Conservation (phyloP, 2,113 vertebrate genomes). For the Sarotherodon lohbergeri region DNA sequence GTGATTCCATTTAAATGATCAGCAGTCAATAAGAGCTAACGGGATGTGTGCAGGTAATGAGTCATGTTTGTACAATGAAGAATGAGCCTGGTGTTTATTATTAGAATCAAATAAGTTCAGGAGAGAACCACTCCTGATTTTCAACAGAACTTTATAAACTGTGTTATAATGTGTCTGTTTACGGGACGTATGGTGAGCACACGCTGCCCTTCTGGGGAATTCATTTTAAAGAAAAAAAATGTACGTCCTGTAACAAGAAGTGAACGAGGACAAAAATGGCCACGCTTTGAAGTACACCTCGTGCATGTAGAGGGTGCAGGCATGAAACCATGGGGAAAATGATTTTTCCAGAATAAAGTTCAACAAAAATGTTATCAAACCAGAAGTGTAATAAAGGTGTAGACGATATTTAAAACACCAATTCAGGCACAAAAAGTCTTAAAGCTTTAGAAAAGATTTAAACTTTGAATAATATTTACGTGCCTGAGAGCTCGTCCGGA, state of each 20-base stretch:
- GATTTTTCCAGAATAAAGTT: background rate
- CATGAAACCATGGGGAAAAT: background rate
- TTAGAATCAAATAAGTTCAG: background rate
- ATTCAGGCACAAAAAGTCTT: too few relatives aligned
- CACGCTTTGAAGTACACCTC: background rate
- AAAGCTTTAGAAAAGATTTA: background rate
- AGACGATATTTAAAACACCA: background rate
- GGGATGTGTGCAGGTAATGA: background rate
- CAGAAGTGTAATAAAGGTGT: accelerated
- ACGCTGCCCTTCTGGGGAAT: background rate
- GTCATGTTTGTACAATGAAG: background rate
- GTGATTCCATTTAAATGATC: too few relatives aligned
- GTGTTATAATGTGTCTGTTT: background rate
- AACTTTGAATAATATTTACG: background rate
- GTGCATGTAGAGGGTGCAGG: background rate
- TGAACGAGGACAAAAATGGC: background rate
- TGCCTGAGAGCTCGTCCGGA: accelerated
- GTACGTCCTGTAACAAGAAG: accelerated
- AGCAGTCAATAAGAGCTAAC: background rate
- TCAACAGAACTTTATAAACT: background rate
- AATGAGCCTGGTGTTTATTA: accelerated
- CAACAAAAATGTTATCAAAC: background rate
- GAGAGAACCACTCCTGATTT: background rate
- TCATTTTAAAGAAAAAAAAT: background rate
- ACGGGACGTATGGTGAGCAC: accelerated